phyloP scores from a whole-genome alignment of 92 coral and sea anemone species.

The Siderastrea siderea region DNA sequence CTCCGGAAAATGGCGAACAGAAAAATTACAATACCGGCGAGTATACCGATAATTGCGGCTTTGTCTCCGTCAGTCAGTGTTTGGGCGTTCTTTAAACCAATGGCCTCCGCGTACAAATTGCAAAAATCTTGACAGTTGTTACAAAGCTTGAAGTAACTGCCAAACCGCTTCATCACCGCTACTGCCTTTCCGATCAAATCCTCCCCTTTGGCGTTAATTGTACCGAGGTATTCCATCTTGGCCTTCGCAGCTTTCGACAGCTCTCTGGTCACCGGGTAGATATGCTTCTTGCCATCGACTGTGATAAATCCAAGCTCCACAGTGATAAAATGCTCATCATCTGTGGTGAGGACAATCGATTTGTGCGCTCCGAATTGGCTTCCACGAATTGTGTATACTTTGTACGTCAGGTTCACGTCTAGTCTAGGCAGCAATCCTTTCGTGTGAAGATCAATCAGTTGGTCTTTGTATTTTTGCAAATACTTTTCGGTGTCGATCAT shows the following conservation, averaged over 20 bases:
- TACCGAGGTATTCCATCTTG: conserved; percentile 58
- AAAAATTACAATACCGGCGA: conserved; percentile 20
- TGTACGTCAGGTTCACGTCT: conserved; percentile 23
- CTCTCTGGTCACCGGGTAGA: conserved; percentile 46
- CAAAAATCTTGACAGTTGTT: conserved; percentile 77
- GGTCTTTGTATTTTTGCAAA: conserved; percentile 33
- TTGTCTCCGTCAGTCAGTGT: conserved; percentile 52
- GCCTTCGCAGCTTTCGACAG: not conserved
- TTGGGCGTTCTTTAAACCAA: conserved; percentile 62
- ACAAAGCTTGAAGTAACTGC: conserved; percentile 71
- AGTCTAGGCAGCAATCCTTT: conserved; percentile 49
- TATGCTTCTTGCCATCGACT: conserved; percentile 41
- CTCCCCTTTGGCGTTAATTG: conserved; percentile 19
- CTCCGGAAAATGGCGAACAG: not conserved
- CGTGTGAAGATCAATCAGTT: conserved; percentile 20
- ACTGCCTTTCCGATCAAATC: conserved; percentile 53
- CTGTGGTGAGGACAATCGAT: conserved; percentile 70
- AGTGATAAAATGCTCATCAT: conserved; percentile 54
- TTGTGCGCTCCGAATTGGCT: conserved; percentile 63
- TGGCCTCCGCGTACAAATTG: conserved; percentile 61
- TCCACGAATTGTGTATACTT: conserved; percentile 66
- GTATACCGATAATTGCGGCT: conserved; percentile 2
- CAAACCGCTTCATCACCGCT: conserved; percentile 65
- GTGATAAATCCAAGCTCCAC: conserved; percentile 68
- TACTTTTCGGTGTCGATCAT: conserved; percentile 53